Percentiles rank a stretch among this genome's conserved stretches.
Conservation (phyloP, 2,797 vertebrate species). For the Glyptemys insculpta region DNA sequence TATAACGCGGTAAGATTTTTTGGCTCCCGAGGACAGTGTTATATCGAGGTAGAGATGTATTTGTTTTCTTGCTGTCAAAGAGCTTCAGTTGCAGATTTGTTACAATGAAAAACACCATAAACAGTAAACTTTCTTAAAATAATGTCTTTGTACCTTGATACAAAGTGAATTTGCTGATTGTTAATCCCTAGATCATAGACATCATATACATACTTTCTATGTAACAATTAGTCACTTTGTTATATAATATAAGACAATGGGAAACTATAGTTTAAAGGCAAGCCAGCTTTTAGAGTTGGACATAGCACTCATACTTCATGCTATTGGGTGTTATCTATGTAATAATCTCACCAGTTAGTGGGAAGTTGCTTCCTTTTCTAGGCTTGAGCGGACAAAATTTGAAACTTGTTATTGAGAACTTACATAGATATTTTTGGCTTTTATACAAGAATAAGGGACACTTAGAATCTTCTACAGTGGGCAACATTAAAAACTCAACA, state of each 20-base stretch:
- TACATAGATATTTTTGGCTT: neutral
- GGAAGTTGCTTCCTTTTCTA: neutral
- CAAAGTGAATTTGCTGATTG: neutral
- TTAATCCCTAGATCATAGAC: neutral
- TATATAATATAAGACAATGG: neutral
- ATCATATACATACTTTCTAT: neutral
- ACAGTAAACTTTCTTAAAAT: neutral
- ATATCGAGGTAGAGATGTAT: no score
- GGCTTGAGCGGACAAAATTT: neutral
- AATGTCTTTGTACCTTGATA: neutral
- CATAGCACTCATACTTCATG: neutral
- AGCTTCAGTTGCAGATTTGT: neutral
- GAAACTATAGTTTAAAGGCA: neutral
- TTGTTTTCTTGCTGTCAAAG: neutral
- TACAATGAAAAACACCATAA: neutral
- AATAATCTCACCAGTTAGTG: fast-evolving
- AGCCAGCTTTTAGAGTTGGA: neutral
- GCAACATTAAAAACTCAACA: neutral
- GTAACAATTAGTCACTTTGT: neutral
- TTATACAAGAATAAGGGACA: constrained; percentile 14
- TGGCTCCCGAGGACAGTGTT: no score
- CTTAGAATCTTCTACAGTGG: neutral
- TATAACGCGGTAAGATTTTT: no score
- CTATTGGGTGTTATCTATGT: neutral
- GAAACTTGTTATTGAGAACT: neutral